Evolutionary conservation across 2,888 invertebrate genomes (phyloP), one percentile per base, ranked within the genome.

Genomic region (Agriopis marginaria): DNA sequence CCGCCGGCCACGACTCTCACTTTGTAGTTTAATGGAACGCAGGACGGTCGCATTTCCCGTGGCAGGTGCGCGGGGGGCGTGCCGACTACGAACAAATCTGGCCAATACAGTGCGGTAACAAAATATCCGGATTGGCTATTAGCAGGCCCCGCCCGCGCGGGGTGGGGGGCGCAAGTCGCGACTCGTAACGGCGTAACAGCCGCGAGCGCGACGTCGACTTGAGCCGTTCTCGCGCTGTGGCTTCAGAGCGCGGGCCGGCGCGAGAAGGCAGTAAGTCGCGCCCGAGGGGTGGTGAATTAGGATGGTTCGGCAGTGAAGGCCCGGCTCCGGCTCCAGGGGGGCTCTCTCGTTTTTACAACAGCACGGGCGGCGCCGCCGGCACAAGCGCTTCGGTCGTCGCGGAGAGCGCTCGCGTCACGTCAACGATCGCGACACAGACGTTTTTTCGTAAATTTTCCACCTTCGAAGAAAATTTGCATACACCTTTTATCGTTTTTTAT

Each of bases 41-140:
- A 47, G 14, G 80, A 90, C 71, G 78, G 91, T 86, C 72, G 66
- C 58, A 80, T 84, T 87, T 89, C 75, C 75, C 70, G 56, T 79
- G 82, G 75, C 79, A 68, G 58, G 63, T 69, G 75, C 73, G 78
- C 81, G 84, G 85, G 82, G 85, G 94, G 94, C 94, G 94, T 90
- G 89, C 85, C 81, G 42, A 87, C 86, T 92, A 91, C 88, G 90
- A 92, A 91, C 89, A 89, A 91, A 92, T 94, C 93, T 94, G 93
- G 95, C 96, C 95, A 95, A 95, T 95, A 95, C 92, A 93, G 91
- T 91, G 91, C 91, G 92, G 92, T 94, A 94, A 94, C 93, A 91
- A 92, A 92, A 92, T 91, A 92, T 93, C 93, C 94, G 94, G 89
- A 95, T 95, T 95, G 95, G 95, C 93, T 91, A 94, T 94, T 94